A percentile compares a stretch with the other conserved stretches of the same genome.
These are phyloP conservation scores for Doris montereyensis DNA, from an alignment of 2,888 invertebrate genomes.

Conservation along the genomic window DNA sequence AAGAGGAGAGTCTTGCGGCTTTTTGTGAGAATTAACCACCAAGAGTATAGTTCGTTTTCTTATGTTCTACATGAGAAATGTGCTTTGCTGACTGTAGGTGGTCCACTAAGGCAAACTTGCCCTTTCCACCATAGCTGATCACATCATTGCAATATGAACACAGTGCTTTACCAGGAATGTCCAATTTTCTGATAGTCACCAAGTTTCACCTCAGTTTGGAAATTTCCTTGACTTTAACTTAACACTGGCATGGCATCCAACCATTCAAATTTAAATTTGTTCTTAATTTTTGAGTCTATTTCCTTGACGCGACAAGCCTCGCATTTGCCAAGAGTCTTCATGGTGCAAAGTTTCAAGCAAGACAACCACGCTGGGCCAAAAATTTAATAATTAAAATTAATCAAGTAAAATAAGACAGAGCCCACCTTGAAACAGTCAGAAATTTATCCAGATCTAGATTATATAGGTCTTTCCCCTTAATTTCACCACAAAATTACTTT, in stretches of 20 bases:
- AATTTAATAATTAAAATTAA: no score
- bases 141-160: no score
- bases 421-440: no score
- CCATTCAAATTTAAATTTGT: neutral
- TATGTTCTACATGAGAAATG: neutral
- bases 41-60: constrained; percentile 8
- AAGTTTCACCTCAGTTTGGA: neutral
- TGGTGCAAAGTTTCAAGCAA: no score
- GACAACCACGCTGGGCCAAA: no score
- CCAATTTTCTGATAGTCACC: neutral
- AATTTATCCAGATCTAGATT: no score
- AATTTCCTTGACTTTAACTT: no score
- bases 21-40: constrained; percentile 14
- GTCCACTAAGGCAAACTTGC: constrained; percentile 23
- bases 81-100: neutral
- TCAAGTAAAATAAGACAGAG: no score
- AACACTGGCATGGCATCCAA: neutral
- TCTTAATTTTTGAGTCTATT: neutral
- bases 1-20: constrained; percentile 5
- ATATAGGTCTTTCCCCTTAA: no score
- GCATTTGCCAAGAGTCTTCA: neutral
- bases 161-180: no score
- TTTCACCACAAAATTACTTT: no score
- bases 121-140: constrained; percentile 8
- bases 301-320: neutral